Evolutionary conservation across 2,797 vertebrate species (phyloP).

Genomic region (Hyperoplus immaculatus): DNA sequence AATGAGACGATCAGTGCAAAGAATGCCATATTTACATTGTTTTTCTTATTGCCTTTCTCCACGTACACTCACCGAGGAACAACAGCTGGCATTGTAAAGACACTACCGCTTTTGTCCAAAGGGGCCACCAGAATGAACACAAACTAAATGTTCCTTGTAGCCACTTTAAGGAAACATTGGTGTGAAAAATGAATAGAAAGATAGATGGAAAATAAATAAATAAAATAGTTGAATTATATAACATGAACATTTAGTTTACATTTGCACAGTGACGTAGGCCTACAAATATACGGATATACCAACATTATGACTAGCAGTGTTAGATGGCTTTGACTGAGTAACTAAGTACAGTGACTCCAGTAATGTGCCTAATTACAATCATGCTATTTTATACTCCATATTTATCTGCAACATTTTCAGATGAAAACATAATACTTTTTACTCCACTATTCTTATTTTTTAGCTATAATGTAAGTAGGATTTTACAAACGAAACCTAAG

Average conservation of each 20-base stretch:
- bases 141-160: too few relatives aligned
- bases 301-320: not conserved
- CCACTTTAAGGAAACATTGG: not conserved
- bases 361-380: not conserved
- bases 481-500: not conserved
- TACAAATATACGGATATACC: too few relatives aligned
- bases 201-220: not conserved
- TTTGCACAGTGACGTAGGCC: not conserved
- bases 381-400: not conserved
- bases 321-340: not conserved
- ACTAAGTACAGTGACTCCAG: not conserved
- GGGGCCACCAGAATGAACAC: too few relatives aligned
- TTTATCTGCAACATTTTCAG: not conserved
- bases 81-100: too few relatives aligned
- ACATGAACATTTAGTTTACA: not conserved
- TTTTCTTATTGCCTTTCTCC: too few relatives aligned
- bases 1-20: too few relatives aligned
- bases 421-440: not conserved
- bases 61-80: too few relatives aligned
- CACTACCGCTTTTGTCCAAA: too few relatives aligned
- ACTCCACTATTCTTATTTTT: not conserved
- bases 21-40: too few relatives aligned
- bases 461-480: not conserved
- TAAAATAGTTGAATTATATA: not conserved
- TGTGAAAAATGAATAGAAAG: not conserved